These are phyloP conservation scores for Heliopora coerulea DNA, from an alignment of 92 coral and sea anemone species.

Conservation along the genomic window DNA sequence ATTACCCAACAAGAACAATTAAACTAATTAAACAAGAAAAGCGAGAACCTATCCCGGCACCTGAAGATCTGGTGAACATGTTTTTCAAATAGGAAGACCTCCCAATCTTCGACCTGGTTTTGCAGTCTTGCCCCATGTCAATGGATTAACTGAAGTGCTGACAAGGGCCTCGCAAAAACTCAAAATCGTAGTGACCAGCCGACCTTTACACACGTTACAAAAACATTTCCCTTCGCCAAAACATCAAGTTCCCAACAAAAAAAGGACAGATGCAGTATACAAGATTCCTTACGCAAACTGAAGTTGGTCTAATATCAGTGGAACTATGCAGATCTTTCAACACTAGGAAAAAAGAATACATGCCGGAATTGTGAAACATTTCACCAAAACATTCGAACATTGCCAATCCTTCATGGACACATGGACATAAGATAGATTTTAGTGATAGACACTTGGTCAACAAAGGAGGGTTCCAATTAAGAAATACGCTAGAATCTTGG, in stretches of 20 bases:
- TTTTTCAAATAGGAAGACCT: slow-evolving; percentile 17
- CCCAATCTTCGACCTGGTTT: neutral
- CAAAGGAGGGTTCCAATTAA: neutral
- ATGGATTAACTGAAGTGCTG: slow-evolving; percentile 7
- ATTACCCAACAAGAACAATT: neutral
- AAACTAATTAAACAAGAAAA: too few relatives aligned
- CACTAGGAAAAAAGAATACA: neutral
- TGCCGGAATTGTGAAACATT: neutral
- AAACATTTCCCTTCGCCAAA: too few relatives aligned
- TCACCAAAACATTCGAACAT: neutral
- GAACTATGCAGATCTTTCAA: too few relatives aligned
- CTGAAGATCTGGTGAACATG: neutral
- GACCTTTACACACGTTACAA: too few relatives aligned
- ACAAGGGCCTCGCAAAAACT: too few relatives aligned
- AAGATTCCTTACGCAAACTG: too few relatives aligned
- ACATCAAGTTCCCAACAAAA: too few relatives aligned
- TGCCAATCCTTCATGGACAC: neutral
- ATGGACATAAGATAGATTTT: neutral
- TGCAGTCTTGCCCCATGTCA: slow-evolving; percentile 13
- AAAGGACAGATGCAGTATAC: too few relatives aligned
- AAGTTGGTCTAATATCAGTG: too few relatives aligned
- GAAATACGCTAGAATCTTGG: slow-evolving; percentile 27
- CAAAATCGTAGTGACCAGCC: too few relatives aligned
- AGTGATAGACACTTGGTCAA: neutral
- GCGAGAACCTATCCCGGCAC: too few relatives aligned